Percentiles rank a stretch among this genome's conserved stretches.
phyloP scores from a whole-genome alignment of 2,888 invertebrate species.

The Athetis lepigone region DNA sequence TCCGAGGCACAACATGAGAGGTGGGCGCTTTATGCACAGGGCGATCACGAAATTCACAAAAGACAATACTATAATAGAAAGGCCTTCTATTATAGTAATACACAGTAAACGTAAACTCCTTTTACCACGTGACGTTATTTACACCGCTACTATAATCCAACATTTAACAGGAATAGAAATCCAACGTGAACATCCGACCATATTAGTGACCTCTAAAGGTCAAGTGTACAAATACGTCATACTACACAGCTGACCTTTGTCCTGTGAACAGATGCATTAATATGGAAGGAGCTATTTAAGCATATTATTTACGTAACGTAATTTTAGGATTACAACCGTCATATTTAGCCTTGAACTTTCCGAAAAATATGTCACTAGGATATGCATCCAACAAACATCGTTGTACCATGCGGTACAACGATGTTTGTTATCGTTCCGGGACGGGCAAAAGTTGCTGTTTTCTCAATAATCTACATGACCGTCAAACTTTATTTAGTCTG shows the following conservation, averaged over 20 bases:
- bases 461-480: too few species aligned
- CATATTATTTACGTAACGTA: not conserved
- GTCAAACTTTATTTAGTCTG: too few species aligned
- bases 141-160: not conserved
- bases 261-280: slow-evolving; percentile 3
- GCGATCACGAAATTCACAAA: too few species aligned
- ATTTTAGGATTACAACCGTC: not conserved
- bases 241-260: slow-evolving; percentile 29
- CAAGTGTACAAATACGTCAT: slow-evolving; percentile 28
- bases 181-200: slow-evolving; percentile 9
- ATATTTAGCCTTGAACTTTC: not conserved
- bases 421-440: not conserved
- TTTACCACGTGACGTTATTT: too few species aligned
- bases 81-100: too few species aligned
- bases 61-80: too few species aligned
- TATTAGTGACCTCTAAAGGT: slow-evolving; percentile 17
- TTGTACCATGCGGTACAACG: too few species aligned
- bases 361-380: not conserved
- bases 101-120: too few species aligned
- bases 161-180: slow-evolving; percentile 1
- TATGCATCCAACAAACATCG: too few species aligned
- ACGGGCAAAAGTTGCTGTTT: not conserved
- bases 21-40: too few species aligned
- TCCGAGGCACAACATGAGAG: too few species aligned
- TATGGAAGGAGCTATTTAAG: slow-evolving; percentile 9